These are phyloP conservation scores for Hydrozoanthus gracilis DNA, from an alignment of 92 coral and sea anemone species.

Conservation along the genomic window DNA sequence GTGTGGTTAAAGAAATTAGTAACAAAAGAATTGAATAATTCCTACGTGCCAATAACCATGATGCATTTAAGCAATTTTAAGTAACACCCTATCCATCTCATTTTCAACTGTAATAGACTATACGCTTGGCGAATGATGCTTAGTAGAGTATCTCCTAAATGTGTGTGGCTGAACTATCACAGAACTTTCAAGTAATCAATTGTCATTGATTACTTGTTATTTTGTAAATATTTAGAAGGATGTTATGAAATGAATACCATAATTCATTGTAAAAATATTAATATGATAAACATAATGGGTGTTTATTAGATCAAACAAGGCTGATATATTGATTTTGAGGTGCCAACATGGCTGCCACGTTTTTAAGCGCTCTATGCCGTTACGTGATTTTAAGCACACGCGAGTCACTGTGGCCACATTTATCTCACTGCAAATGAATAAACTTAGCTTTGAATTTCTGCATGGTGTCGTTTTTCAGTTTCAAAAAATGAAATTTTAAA, in stretches of 20 bases:
- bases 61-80: neutral
- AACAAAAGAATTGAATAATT: constrained; percentile 1
- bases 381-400: too few species aligned
- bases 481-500: too few species aligned
- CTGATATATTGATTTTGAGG: too few species aligned
- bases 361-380: too few species aligned
- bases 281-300: neutral
- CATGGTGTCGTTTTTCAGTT: too few species aligned
- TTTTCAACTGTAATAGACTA: constrained; percentile 5
- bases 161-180: neutral
- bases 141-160: neutral
- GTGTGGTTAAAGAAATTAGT: neutral
- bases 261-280: neutral
- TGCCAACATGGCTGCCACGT: too few species aligned
- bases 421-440: too few species aligned
- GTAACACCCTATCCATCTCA: neutral
- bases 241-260: neutral
- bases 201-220: neutral
- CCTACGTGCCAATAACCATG: constrained; percentile 9
- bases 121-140: neutral
- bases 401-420: too few species aligned
- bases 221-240: neutral
- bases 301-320: neutral
- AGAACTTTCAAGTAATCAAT: neutral
- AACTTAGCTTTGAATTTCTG: too few species aligned